phyloP scores from a whole-genome alignment of 2,888 invertebrate genomes.

The Ichneumoninae sp. region DNA sequence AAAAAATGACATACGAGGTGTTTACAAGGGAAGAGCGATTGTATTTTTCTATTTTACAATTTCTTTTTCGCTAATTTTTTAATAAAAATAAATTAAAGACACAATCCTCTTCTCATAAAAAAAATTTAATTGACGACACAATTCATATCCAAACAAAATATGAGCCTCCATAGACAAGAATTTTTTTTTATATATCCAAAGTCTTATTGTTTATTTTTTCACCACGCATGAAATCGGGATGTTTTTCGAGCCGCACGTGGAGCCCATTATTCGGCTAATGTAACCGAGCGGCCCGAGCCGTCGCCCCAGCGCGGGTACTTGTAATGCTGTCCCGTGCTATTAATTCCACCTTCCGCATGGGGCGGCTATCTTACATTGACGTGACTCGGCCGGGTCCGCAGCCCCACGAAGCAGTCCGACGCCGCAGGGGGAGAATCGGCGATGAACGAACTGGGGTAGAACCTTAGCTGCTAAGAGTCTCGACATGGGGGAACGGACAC shows the following conservation, averaged over 20 bases:
- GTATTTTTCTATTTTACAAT: neutral
- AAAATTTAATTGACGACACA: neutral
- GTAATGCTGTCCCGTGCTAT: constrained; percentile 11
- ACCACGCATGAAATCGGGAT: neutral
- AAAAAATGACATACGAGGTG: too few species aligned
- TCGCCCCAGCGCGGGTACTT: constrained; percentile 1
- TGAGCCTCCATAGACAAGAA: too few species aligned
- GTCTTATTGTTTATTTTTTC: too few species aligned
- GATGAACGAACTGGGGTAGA: constrained; percentile 34
- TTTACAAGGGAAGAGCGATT: neutral
- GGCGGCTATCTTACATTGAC: constrained; percentile 49
- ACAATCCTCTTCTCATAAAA: neutral
- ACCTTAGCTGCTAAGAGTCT: constrained; percentile 18
- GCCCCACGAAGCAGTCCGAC: constrained; percentile 7
- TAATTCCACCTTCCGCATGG: constrained; percentile 6
- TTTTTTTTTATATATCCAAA: too few species aligned
- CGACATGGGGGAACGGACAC: constrained; percentile 43
- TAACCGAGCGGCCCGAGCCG: constrained; percentile 5
- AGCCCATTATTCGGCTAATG: constrained; percentile 44
- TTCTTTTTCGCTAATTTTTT: too few species aligned
- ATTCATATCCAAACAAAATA: too few species aligned
- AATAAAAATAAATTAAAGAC: neutral
- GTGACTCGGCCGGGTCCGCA: constrained; percentile 41
- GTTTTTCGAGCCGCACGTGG: constrained; percentile 47
- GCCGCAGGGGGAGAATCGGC: constrained; percentile 34